Evolutionary conservation across 2,797 vertebrate genomes (phyloP).

Genomic region (Eutrigla gurnardus): DNA sequence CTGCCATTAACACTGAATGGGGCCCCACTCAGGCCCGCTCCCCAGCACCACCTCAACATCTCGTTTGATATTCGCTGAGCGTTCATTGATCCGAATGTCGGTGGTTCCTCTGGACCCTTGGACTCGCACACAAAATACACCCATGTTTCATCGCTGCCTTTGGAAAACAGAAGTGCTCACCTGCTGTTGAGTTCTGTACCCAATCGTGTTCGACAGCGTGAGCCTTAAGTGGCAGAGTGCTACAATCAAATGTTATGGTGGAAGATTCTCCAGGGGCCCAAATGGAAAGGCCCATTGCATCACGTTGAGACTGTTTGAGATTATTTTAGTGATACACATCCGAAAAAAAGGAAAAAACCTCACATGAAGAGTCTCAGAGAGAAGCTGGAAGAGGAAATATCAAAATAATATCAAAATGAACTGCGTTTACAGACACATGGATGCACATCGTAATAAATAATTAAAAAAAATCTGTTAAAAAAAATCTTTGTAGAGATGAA

Average conservation of each 20-base stretch:
- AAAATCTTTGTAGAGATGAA: background rate
- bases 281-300: background rate
- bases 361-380: background rate
- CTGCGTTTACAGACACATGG: background rate
- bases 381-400: no score
- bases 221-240: background rate
- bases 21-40: background rate
- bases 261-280: background rate
- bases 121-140: background rate
- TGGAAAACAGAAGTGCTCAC: constrained; percentile 17
- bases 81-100: background rate
- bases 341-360: no score
- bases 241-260: background rate
- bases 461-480: background rate
- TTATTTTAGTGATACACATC: background rate
- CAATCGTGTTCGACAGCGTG: background rate
- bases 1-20: background rate
- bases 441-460: background rate
- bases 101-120: background rate
- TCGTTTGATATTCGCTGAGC: background rate
- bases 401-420: background rate
- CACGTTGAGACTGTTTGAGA: background rate
- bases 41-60: background rate
- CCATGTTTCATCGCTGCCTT: background rate
- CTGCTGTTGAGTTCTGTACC: constrained; percentile 8